A percentile compares a stretch with the other conserved stretches of the same genome.
These are phyloP conservation scores for Smutsia temminckii DNA, from an alignment of 2,797 vertebrate species.

Conservation along the genomic window DNA sequence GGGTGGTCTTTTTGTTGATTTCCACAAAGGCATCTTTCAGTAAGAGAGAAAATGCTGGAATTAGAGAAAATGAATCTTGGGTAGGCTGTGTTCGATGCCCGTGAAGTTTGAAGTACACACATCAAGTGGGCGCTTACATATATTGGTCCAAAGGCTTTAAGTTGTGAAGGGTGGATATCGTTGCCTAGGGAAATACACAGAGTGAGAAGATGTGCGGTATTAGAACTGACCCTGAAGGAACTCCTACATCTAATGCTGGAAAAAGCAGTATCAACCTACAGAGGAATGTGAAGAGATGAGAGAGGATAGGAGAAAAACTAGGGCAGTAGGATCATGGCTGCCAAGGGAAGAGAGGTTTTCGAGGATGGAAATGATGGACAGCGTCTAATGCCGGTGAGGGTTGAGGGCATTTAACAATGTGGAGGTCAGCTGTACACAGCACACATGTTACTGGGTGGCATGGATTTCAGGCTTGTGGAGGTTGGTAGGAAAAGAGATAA, in stretches of 20 bases:
- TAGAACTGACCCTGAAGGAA: not conserved
- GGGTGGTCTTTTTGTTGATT: not conserved
- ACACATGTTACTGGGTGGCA: not conserved
- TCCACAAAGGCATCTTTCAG: not conserved
- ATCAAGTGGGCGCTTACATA: not conserved
- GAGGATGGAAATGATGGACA: not conserved
- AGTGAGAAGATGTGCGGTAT: not conserved
- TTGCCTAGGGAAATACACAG: not conserved
- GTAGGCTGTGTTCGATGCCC: not conserved
- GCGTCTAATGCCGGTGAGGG: not conserved
- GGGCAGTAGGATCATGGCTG: not conserved
- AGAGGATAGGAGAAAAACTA: not conserved
- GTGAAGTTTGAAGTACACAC: not conserved
- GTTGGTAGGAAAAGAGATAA: not conserved
- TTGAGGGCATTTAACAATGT: not conserved
- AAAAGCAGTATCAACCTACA: not conserved
- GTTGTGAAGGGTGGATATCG: not conserved
- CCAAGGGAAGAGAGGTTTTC: not conserved
- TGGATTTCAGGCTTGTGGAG: not conserved
- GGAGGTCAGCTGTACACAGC: not conserved
- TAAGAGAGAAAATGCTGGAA: not conserved
- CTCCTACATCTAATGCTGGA: not conserved
- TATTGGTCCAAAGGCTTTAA: not conserved
- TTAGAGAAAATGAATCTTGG: not conserved
- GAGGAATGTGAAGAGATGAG: not conserved